Evolutionary conservation across 2,113 vertebrate genomes (phyloP), one percentile per base, ranked within the genome.

Genomic region (Ancistrus triradiatus): DNA sequence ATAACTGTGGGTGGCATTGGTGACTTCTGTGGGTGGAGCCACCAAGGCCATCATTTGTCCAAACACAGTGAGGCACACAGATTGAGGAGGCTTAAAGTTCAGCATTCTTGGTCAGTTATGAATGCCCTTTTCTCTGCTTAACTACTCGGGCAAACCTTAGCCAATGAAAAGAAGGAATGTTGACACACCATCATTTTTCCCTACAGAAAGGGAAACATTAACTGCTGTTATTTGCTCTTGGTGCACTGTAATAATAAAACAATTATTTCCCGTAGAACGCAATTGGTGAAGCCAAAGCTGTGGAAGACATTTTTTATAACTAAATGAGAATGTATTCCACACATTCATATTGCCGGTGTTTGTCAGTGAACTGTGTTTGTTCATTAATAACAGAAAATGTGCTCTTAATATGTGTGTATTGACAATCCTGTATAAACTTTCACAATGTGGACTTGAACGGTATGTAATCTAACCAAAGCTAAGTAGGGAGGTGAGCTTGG

Each of bases 101-200:
- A 31, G n/a, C 48, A 61, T 53, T 61, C 37, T 43, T 31, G 11
- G 13, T 22, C 18, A 24, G 68, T 59, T 52, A 68, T 68, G 65
- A 73, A 68, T 68, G 64, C 52, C 15, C 63, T 62, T 63, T 68
- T 63, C 37, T 67, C 53, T 27, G 51, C 48, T 21, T 27, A 9
- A 22, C 48, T 18, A 2, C 52, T 31, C 9, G 17, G 38, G 59
- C 50, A 57, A 56, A 49, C 22, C 8, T 14, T 63, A 27, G 31
- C 31, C 40, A 55, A 17, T 72, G 63, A 61, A 66, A 61, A 66
- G 69, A 52, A 24, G 40, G 49, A 66, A 35, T 72, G 49, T 66
- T 28, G 35, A 56, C 40, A 64, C 19, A 52, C 43, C 62, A 25
- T n/a, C 60, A 52, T 17, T 35, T 43, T 53, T 18, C 21, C 40